phyloP scores from a whole-genome alignment of 2,113 vertebrate genomes.

The Peromyscus maniculatus region DNA sequence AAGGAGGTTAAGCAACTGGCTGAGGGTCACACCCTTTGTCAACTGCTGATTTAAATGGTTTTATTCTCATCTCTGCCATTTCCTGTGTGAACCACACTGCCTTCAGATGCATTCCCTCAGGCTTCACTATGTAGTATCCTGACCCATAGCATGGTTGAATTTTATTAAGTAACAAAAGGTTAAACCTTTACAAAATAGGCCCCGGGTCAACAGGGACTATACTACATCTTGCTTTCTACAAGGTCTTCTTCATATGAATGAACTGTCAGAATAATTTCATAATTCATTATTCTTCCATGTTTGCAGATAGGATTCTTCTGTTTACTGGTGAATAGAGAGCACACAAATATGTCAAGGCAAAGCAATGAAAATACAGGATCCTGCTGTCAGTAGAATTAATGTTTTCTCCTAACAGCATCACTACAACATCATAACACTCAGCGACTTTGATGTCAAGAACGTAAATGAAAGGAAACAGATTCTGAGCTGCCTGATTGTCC shows the following conservation, averaged over 20 bases:
- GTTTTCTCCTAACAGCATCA: background rate
- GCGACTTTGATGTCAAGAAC: constrained; percentile 54
- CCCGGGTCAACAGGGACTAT: constrained; percentile 46
- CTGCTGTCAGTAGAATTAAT: background rate
- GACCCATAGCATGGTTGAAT: constrained; percentile 57
- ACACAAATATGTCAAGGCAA: constrained; percentile 9
- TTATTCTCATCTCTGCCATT: constrained; percentile 9
- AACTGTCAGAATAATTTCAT: constrained; percentile 69
- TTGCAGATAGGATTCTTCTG: background rate
- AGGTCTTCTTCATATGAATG: constrained; percentile 64
- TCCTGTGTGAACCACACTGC: constrained; percentile 35
- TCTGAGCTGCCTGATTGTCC: constrained; percentile 48
- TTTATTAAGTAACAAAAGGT: constrained; percentile 74
- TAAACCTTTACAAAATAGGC: constrained; percentile 60
- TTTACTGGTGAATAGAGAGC: constrained; percentile 28
- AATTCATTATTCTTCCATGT: constrained; percentile 52
- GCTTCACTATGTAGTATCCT: constrained; percentile 51
- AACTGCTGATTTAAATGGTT: constrained; percentile 41
- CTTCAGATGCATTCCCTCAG: constrained; percentile 52
- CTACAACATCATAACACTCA: background rate
- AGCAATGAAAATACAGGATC: background rate
- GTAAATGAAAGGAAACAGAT: constrained; percentile 61
- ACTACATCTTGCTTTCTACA: constrained; percentile 48
- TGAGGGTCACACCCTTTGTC: constrained; percentile 56
- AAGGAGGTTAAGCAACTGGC: constrained; percentile 59